Base-by-base conservation (phyloP, 37 sponge, comb jelly and placozoan species). In the Chondrosia reniformis region DNA sequence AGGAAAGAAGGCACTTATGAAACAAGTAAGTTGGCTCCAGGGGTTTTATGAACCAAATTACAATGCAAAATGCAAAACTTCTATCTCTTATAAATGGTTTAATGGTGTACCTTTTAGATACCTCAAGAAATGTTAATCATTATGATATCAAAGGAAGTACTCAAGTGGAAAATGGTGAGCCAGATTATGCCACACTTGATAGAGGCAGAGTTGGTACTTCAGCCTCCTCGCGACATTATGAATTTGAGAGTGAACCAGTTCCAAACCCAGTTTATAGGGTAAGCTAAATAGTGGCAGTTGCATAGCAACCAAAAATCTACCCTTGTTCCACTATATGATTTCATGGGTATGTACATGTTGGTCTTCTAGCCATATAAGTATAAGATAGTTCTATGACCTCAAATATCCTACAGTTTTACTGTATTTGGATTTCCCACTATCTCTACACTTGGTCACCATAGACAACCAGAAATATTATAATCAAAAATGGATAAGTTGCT, bases 231-330 rank as follows among this genome's bases (percentile, higher is more conserved):
- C 72, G 41, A 24, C 72, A 69, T 25, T 69, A 69, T 7, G 72
- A 69, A 25, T 69, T 69, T 40, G 72, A 69, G 12, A 69, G 44
- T 34, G 36, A 24, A 21, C 72, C 72, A 9, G 72, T 69, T 40
- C 72, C 41, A 7, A 69, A 69, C 36, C 72, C 72, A 1, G 41
- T 69, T 41, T 69, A 69, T 24, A 69, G 72, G 72, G 72, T 69
- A 6, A 69, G 72, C 27, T 66, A 5, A 5, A 12, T 66, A 61
- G 39, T 66, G 4, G n/a, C 24, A 43, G 22, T 40, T 69, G 10
- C 36, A 69, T n/a, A n/a, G n/a, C 61, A 59, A 30, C n/a, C 61
- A 59, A 30, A 59, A 25, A 30, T 59, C n/a, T 59, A 13, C 7
- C 4, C 28, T 7, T 59, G 22, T 19, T 59, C 7, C 7, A 7